These are phyloP conservation scores for Ficedula albicollis DNA, from an alignment of 2,797 vertebrate species.

Conservation along the genomic window DNA sequence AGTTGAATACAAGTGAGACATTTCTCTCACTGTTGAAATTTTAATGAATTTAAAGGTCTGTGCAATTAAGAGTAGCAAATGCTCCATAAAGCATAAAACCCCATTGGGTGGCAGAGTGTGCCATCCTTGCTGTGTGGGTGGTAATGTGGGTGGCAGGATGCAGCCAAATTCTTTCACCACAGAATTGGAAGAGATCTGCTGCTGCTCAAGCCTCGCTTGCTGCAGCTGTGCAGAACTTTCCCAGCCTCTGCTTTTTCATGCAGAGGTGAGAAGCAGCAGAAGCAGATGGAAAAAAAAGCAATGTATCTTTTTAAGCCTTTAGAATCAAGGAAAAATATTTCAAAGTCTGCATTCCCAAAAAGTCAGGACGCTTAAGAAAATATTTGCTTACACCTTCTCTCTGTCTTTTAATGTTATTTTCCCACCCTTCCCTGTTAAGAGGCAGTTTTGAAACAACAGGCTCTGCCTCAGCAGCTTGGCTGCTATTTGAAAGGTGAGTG, in stretches of 20 bases:
- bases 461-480: slow-evolving; percentile 11
- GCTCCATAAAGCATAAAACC: background rate
- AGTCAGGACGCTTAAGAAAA: background rate
- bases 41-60: background rate
- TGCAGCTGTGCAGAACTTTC: background rate
- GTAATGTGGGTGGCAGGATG: background rate
- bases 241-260: background rate
- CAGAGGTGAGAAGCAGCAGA: background rate
- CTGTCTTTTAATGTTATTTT: background rate
- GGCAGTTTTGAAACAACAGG: background rate
- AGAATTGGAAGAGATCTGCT: background rate
- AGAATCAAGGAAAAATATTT: background rate
- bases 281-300: background rate
- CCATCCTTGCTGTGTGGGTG: background rate
- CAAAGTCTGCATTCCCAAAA: background rate
- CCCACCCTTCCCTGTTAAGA: background rate
- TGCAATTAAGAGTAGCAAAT: background rate
- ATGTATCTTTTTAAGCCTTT: background rate
- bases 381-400: background rate
- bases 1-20: background rate
- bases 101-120: background rate
- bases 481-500: slow-evolving; percentile 6
- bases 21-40: background rate
- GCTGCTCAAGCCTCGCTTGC: background rate
- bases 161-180: background rate